Conservation (phyloP, 2,888 invertebrate species). For the Pachydiplax longipennis region DNA sequence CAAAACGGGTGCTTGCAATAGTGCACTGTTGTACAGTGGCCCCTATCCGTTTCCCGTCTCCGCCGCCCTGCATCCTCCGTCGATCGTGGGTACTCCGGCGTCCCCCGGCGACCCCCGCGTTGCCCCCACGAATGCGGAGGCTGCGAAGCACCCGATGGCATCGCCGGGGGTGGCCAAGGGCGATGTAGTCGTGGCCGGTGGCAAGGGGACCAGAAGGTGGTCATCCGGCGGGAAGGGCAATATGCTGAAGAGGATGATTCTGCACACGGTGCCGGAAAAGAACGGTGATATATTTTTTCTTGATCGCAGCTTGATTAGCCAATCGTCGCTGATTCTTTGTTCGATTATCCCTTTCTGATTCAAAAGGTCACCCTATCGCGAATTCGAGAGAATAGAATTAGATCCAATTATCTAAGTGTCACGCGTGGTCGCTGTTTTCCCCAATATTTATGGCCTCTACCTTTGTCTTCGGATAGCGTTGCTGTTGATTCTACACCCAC, state of each 20-base stretch:
- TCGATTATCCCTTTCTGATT: background rate
- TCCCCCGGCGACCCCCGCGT: background rate
- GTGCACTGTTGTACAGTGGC: slow-evolving; percentile 40
- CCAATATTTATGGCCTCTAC: no score
- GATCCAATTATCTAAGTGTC: no score
- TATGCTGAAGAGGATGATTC: slow-evolving; percentile 32
- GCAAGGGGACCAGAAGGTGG: slow-evolving; percentile 22
- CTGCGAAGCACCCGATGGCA: background rate
- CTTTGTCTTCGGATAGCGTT: no score
- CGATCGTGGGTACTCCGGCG: slow-evolving; percentile 25
- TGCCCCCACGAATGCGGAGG: slow-evolving; percentile 6
- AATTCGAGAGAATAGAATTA: no score
- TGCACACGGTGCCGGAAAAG: slow-evolving; percentile 14
- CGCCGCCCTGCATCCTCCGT: background rate
- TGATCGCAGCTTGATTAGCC: background rate
- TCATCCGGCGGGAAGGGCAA: slow-evolving; percentile 12
- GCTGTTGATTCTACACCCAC: no score
- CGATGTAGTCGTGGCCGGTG: background rate
- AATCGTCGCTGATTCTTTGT: background rate
- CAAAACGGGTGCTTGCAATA: slow-evolving; percentile 38
- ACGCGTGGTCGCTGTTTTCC: no score
- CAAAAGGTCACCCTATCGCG: background rate
- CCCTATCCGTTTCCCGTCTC: slow-evolving; percentile 18
- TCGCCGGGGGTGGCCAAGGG: slow-evolving; percentile 34
- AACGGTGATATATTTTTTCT: background rate